Conservation (phyloP, 2,888 invertebrate species). For the Himalopsyche japonica region DNA sequence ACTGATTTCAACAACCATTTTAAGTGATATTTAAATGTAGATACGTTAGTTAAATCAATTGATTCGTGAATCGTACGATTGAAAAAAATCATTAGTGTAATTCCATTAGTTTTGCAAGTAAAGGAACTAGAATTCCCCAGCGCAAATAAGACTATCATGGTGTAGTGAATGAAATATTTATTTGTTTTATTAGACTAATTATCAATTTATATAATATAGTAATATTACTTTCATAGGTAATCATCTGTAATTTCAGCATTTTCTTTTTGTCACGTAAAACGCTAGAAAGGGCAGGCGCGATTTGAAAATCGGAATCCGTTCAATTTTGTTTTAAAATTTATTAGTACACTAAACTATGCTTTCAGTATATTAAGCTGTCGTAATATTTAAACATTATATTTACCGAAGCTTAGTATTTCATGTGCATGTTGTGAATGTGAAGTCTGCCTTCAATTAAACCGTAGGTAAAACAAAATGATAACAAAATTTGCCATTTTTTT, state of each 20-base stretch:
- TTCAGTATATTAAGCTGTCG: background rate
- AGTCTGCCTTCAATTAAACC: conserved; percentile 2
- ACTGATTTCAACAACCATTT: background rate
- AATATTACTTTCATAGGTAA: background rate
- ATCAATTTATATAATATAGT: background rate
- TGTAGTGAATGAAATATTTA: background rate
- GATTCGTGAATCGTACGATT: background rate
- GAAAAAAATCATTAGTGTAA: background rate
- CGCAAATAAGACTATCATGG: conserved; percentile 1
- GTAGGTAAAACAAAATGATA: background rate
- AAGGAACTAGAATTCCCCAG: background rate
- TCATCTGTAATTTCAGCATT: background rate
- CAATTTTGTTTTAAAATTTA: background rate
- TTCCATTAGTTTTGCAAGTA: background rate
- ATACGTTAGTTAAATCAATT: background rate
- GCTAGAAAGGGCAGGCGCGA: background rate
- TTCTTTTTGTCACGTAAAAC: background rate
- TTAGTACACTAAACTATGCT: background rate
- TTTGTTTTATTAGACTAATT: background rate
- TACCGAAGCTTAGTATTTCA: background rate
- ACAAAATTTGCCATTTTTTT: background rate
- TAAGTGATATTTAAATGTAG: background rate
- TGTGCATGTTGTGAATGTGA: conserved; percentile 7
- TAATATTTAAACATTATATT: background rate
- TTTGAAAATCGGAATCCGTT: background rate